phyloP scores from a whole-genome alignment of 2,113 vertebrate species.

The Epinephelus lanceolatus region DNA sequence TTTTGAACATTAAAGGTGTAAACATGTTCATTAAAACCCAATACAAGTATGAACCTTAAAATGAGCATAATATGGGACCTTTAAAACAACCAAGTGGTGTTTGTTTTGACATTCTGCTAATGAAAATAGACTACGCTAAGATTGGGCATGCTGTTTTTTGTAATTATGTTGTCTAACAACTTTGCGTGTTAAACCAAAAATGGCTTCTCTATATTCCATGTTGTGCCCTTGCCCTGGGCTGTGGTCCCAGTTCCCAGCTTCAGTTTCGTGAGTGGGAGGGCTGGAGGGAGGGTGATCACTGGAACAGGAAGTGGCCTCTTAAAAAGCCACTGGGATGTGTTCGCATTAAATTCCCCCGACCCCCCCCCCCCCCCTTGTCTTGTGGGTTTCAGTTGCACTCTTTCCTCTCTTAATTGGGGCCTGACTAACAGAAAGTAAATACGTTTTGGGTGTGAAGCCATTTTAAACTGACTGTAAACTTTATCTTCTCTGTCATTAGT shows the following conservation, averaged over 20 bases:
- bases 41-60: no score
- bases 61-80: no score
- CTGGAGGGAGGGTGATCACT: slow-evolving; percentile 30
- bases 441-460: neutral
- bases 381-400: slow-evolving; percentile 20
- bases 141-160: neutral
- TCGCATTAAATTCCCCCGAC: neutral
- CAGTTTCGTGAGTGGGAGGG: slow-evolving; percentile 40
- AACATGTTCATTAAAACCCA: no score
- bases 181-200: neutral
- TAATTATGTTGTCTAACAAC: neutral
- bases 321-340: slow-evolving; percentile 41
- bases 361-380: neutral
- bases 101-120: neutral
- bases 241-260: slow-evolving; percentile 45
- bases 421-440: slow-evolving; percentile 17
- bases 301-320: slow-evolving; percentile 60
- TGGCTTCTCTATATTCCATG: neutral
- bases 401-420: slow-evolving; percentile 21
- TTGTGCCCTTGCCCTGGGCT: slow-evolving; percentile 10
- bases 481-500: neutral
- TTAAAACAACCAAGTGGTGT: neutral
- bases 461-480: neutral
- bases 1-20: no score
- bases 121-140: neutral